Percentiles rank a stretch among this genome's conserved stretches.
Evolutionary conservation across 1,140 invertebrate species (phyloP).

Genomic region (Piezodorus guildinii): DNA sequence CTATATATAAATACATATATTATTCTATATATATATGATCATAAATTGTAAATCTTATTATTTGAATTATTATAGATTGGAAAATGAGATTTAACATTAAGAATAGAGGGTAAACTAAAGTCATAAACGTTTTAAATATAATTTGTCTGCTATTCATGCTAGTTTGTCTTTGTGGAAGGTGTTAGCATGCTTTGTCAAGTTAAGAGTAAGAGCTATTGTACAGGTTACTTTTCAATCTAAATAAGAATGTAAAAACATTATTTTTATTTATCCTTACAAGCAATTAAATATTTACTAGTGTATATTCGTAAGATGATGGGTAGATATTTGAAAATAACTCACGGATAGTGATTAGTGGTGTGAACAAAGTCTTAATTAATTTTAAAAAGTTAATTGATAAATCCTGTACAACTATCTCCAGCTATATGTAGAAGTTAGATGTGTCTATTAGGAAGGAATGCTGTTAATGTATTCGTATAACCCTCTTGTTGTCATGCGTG

Average conservation of each 20-base stretch:
- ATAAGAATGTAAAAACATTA: no score
- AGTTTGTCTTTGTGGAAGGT: slow-evolving; percentile 2
- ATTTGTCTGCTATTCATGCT: slow-evolving; percentile 10
- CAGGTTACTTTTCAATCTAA: neutral
- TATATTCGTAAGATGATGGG: no score
- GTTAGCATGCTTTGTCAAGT: slow-evolving; percentile 6
- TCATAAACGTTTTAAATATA: neutral
- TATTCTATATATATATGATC: neutral
- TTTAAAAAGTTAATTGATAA: neutral
- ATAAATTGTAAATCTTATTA: neutral
- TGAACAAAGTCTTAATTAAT: no score
- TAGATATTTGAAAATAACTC: no score
- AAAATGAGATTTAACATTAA: slow-evolving; percentile 2
- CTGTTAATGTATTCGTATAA: neutral
- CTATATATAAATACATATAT: neutral
- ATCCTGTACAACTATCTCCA: slow-evolving; percentile 8
- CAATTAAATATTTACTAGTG: no score
- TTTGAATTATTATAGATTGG: neutral
- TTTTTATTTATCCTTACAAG: no score
- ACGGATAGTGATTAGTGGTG: no score
- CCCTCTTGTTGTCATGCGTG: slow-evolving; percentile 12
- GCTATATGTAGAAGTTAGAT: slow-evolving; percentile 7
- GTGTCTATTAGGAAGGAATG: slow-evolving; percentile 5
- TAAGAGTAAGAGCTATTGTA: slow-evolving; percentile 6
- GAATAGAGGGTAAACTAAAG: neutral